Base-by-base conservation (phyloP, 2,888 invertebrate species). In the Prosopocoilus inquinatus region DNA sequence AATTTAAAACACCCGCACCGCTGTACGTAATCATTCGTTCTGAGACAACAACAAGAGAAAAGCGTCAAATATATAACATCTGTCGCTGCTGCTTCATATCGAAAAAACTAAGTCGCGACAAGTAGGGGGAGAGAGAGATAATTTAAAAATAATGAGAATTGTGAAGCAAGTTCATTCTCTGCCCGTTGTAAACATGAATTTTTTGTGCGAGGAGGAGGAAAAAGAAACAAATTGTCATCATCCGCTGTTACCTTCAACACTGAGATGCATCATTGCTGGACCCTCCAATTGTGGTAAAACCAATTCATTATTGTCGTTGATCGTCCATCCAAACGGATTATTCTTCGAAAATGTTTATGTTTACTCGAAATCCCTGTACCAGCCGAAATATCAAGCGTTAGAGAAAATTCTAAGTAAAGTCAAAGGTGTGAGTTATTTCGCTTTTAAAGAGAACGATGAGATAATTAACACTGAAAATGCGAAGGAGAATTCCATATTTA, bases 271-370 rank as follows among this genome's bases (percentile, higher is more conserved):
- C 11, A 65, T 75, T 53, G 61, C 67, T 7, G 73, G 74, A 9
- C 70, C 72, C 36, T 70, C 69, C n/a, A 70, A 68, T 51, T 72
- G 68, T 58, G 74, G 75, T 1, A 75, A 76, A 64, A 72, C 72
- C 3, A 74, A 74, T 55, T 60, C 70, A 3, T 61, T 75, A 52
- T 43, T 74, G 3, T 60, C 63, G 50, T 62, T 75, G 50, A 56
- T 75, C 28, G 57, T 64, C 32, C 61, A 69, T 58, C 63, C 65
- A 8, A 72, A 74, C 58, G 72, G 73, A 4, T 52, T 74, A 28
- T 57, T 63, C 57, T 76, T 75, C 63, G 58, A 71, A 64, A 75
- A 75, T 62, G 55, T 76, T 35, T 76, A 72, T 54, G 52, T 75
- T 11, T 72, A 70, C 57, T 72, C 71, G 12, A 70, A 70, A 46